phyloP scores from a whole-genome alignment of 1,140 invertebrate species.

The Maniola jurtina region DNA sequence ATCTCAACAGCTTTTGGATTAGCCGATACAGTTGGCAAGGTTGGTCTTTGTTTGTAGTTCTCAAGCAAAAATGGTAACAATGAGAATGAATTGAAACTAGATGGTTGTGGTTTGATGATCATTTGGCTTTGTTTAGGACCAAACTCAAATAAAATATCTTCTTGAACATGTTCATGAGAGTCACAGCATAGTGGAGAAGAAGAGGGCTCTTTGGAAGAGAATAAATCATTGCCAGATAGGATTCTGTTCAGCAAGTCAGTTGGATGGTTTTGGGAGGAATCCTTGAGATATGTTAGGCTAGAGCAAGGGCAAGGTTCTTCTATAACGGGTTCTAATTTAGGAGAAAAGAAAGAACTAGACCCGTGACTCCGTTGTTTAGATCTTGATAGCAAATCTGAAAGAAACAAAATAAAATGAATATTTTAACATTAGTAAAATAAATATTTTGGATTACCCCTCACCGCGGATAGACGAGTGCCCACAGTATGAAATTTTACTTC shows the following conservation, averaged over 20 bases:
- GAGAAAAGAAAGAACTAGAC: constrained; percentile 14
- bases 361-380: constrained; percentile 7
- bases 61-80: constrained; percentile 47
- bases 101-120: constrained; percentile 14
- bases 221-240: constrained; percentile 48
- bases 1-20: constrained; percentile 57
- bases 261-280: constrained; percentile 36
- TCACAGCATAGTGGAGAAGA: constrained; percentile 54
- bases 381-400: constrained; percentile 23
- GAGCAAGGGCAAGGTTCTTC: constrained; percentile 57
- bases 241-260: constrained; percentile 56
- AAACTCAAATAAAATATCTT: constrained; percentile 57
- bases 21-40: constrained; percentile 29
- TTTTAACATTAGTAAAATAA: too few relatives aligned
- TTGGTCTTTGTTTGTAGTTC: constrained; percentile 38
- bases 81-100: constrained; percentile 17
- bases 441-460: too few relatives aligned
- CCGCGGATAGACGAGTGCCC: not conserved
- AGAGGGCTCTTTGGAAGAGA: constrained; percentile 47
- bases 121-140: constrained; percentile 40
- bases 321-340: constrained; percentile 27
- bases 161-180: constrained; percentile 53
- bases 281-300: constrained; percentile 35
- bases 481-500: too few relatives aligned
- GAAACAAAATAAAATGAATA: not conserved